These are phyloP conservation scores for Bufo bufo DNA, from an alignment of 2,113 vertebrate species.

Conservation along the genomic window DNA sequence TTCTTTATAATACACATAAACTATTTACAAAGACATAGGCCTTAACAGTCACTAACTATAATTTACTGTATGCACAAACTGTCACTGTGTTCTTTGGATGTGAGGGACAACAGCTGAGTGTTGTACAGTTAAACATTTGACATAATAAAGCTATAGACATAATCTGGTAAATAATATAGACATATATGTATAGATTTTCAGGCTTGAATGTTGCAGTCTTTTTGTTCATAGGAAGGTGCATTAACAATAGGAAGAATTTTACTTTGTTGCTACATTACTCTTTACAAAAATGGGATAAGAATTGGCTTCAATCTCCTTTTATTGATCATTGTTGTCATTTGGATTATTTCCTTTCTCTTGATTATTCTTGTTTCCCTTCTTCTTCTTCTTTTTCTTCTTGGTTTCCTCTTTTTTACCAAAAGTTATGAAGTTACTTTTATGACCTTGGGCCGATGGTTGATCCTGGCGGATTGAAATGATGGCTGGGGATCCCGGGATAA, in stretches of 20 bases:
- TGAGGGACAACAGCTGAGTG: slow-evolving; percentile 61
- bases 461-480: slow-evolving; percentile 99
- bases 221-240: slow-evolving; percentile 69
- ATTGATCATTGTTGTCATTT: slow-evolving; percentile 92
- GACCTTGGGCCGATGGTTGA: slow-evolving; percentile 87
- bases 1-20: slow-evolving; percentile 39
- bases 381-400: slow-evolving; percentile 99
- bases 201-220: slow-evolving; percentile 75
- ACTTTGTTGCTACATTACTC: slow-evolving; percentile 79
- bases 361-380: slow-evolving; percentile 91
- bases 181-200: slow-evolving; percentile 75
- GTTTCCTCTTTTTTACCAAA: slow-evolving; percentile 98
- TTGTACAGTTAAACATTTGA: slow-evolving; percentile 81
- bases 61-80: slow-evolving; percentile 43
- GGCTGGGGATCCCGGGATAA: slow-evolving; percentile 97
- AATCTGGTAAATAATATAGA: slow-evolving; percentile 77
- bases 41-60: slow-evolving; percentile 54
- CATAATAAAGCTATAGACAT: slow-evolving; percentile 82
- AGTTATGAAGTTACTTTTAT: slow-evolving; percentile 96
- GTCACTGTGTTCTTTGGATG: slow-evolving; percentile 56
- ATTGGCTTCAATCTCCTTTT: slow-evolving; percentile 74
- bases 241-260: slow-evolving; percentile 71
- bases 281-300: slow-evolving; percentile 79
- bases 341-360: slow-evolving; percentile 92
- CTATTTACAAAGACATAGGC: slow-evolving; percentile 55